phyloP scores from a whole-genome alignment of 2,113 vertebrate genomes.

The Aspidoscelis tigris region DNA sequence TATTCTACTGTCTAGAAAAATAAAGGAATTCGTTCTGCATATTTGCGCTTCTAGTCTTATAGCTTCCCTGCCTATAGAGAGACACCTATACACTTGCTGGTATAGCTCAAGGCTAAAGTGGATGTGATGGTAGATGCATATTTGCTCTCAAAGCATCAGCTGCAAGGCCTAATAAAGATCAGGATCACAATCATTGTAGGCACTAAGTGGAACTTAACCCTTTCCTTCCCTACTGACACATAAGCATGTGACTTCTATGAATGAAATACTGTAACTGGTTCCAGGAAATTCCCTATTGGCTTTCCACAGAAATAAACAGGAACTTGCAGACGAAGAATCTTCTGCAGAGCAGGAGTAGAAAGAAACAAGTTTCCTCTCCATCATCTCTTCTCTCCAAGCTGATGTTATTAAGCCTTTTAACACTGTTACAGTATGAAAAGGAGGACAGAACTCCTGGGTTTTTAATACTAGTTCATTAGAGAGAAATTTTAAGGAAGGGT shows the following conservation, averaged over 20 bases:
- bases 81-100: neutral
- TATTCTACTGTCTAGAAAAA: conserved; percentile 8
- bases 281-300: neutral
- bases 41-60: conserved; percentile 14
- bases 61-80: neutral
- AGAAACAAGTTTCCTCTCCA: neutral
- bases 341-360: neutral
- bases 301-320: neutral
- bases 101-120: neutral
- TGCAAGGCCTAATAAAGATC: neutral
- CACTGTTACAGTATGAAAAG: no score
- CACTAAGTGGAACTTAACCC: neutral
- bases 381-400: neutral
- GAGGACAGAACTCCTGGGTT: no score
- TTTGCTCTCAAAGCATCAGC: neutral
- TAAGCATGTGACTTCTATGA: neutral
- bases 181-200: neutral
- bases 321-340: neutral
- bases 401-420: neutral
- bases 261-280: no score
- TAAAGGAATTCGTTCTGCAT: conserved; percentile 17
- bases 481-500: no score
- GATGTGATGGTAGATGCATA: neutral
- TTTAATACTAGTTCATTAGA: no score
- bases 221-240: neutral